phyloP scores from a whole-genome alignment of 2,888 invertebrate species.

The Onchidella celtica region DNA sequence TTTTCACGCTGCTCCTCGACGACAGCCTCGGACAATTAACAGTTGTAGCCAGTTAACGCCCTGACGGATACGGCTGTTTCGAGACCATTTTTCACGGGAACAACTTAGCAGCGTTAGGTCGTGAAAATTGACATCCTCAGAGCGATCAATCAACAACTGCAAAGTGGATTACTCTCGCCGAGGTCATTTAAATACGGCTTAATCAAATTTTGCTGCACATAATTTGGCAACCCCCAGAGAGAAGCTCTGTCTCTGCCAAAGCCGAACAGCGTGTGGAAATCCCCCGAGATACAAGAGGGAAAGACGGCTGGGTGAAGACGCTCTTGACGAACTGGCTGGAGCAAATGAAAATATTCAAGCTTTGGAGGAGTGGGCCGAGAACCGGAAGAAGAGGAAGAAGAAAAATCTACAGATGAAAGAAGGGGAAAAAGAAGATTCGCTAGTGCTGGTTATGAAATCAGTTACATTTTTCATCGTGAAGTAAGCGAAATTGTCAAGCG shows the following conservation, averaged over 20 bases:
- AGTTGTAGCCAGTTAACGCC: slow-evolving; percentile 40
- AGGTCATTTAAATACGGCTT: slow-evolving; percentile 58
- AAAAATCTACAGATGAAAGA: too few relatives aligned
- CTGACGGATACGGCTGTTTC: slow-evolving; percentile 19
- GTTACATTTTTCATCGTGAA: too few relatives aligned
- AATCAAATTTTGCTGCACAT: slow-evolving; percentile 57
- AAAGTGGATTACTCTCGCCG: slow-evolving; percentile 55
- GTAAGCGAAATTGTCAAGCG: too few relatives aligned
- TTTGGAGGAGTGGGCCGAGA: too few relatives aligned
- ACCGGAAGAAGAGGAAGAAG: too few relatives aligned
- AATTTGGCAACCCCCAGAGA: slow-evolving; percentile 48
- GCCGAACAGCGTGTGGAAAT: slow-evolving; percentile 41
- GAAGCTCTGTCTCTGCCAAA: slow-evolving; percentile 45
- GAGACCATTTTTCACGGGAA: background rate
- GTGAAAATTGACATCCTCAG: slow-evolving; percentile 44
- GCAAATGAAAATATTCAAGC: too few relatives aligned
- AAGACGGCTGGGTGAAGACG: background rate
- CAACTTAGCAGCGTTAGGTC: slow-evolving; percentile 40
- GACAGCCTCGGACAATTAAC: slow-evolving; percentile 39
- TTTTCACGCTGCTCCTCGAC: slow-evolving; percentile 9
- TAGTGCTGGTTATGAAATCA: too few relatives aligned
- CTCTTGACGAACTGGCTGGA: slow-evolving; percentile 10
- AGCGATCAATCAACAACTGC: slow-evolving; percentile 50
- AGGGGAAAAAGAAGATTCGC: too few relatives aligned
- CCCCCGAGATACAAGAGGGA: slow-evolving; percentile 15